phyloP scores from a whole-genome alignment of 2,113 vertebrate genomes.

The Benitochromis conjunctus region DNA sequence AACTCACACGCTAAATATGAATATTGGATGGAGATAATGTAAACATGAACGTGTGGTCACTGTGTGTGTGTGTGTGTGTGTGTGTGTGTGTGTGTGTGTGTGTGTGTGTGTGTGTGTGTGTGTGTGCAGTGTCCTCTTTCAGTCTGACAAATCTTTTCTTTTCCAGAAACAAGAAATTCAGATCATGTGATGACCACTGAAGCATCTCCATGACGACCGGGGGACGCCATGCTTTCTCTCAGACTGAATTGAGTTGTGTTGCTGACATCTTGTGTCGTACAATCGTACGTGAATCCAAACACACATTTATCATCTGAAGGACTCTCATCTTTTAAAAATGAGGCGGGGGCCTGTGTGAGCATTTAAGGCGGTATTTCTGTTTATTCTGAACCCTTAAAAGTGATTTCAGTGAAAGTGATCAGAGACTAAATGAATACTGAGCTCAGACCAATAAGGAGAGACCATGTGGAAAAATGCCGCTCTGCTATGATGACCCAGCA shows the following conservation, averaged over 20 bases:
- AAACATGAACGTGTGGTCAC: not conserved
- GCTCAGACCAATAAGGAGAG: not conserved
- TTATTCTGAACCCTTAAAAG: not conserved
- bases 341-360: not conserved
- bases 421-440: not conserved
- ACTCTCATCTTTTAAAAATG: not conserved
- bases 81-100: accelerated
- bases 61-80: not conserved
- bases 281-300: not conserved
- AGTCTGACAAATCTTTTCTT: not conserved
- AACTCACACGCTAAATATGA: not conserved
- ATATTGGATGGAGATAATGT: not conserved
- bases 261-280: not conserved
- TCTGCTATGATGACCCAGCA: not conserved
- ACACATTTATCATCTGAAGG: accelerated
- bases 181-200: not conserved
- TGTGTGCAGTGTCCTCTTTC: not conserved
- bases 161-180: not conserved
- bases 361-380: not conserved
- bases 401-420: not conserved
- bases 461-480: not conserved
- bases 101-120: not conserved
- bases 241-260: not conserved
- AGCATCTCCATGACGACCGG: not conserved
- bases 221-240: not conserved